Evolutionary conservation across 2,797 vertebrate genomes (phyloP), one percentile per base, ranked within the genome.

Genomic region (Benthosema pterotum): DNA sequence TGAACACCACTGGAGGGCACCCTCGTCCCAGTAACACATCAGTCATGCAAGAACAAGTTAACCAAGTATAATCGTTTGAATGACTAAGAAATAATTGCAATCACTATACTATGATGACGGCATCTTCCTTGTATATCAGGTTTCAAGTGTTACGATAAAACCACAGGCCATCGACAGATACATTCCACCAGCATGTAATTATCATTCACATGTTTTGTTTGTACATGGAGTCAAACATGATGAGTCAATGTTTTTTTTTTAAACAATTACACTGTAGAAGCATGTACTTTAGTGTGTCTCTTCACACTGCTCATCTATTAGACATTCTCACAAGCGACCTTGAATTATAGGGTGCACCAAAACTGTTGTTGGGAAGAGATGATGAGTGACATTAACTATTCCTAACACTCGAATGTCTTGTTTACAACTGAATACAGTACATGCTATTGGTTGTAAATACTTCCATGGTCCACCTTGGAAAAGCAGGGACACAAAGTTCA

Each of bases 1-100:
- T 4, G 53, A 6, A 4, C 14, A 62, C 9, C 91, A 87, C 81
- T 77, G 87, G 91, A 79, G 87, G 87, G 86, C 76, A 43, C 51
- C 65, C 28, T 76, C 32, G 67, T 11, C 17, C 32, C 32, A 75
- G 16, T 15, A 48, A 68, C 12, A 43, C 51, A 3, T 42, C n/a
- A 1, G 1, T 60, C 7, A 53, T 38, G 19, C 7, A 12, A 19
- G 1, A 3, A 0, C 25, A 46, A 59, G 13, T 63, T 3, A 53
- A 70, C 28, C 32, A 38, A 38, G 7, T 9, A 38, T 38, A 22
- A 11, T 18, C 12, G 58, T 53, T 52, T 58, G 64, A 78, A 12
- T 64, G 59, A 38, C 61, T 60, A 62, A 52, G 32, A 32, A 18
- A 65, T 16, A 46, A 51, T 11, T 70, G 59, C 45, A 61, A 56